Conservation (phyloP, 2,888 invertebrate genomes). For the Eristalis pertinax region DNA sequence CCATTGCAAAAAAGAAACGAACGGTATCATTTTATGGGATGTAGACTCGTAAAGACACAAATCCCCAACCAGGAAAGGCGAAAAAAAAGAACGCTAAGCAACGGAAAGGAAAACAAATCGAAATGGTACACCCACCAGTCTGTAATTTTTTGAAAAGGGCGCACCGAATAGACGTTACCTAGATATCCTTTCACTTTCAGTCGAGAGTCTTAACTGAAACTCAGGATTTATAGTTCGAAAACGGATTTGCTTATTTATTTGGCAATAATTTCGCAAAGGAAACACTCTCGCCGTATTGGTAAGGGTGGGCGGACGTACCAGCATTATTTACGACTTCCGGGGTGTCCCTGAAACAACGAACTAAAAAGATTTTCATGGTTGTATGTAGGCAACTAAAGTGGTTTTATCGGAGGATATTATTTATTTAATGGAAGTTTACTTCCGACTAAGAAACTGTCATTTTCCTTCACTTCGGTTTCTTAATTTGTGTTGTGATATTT, state of each 20-base stretch:
- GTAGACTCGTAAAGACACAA: constrained; percentile 52
- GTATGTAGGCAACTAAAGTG: neutral
- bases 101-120: constrained; percentile 56
- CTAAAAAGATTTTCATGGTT: neutral
- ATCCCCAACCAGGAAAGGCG: constrained; percentile 23
- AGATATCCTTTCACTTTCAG: constrained; percentile 34
- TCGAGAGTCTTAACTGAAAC: constrained; percentile 16
- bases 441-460: neutral
- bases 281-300: constrained; percentile 53
- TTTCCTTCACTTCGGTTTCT: neutral
- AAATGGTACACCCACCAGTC: constrained; percentile 59
- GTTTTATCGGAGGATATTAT: neutral
- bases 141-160: constrained; percentile 41
- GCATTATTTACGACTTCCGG: constrained; percentile 62
- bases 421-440: neutral
- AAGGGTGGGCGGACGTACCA: constrained; percentile 7
- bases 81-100: constrained; percentile 10
- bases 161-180: constrained; percentile 38
- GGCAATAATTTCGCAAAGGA: constrained; percentile 71
- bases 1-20: constrained; percentile 26
- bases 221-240: constrained; percentile 67
- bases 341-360: constrained; percentile 28
- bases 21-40: constrained; percentile 64
- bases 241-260: constrained; percentile 71
- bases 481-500: neutral